Evolutionary conservation across 2,113 vertebrate genomes (phyloP), one percentile per base, ranked within the genome.

Genomic region (Pseudolaguvia tuberculata): DNA sequence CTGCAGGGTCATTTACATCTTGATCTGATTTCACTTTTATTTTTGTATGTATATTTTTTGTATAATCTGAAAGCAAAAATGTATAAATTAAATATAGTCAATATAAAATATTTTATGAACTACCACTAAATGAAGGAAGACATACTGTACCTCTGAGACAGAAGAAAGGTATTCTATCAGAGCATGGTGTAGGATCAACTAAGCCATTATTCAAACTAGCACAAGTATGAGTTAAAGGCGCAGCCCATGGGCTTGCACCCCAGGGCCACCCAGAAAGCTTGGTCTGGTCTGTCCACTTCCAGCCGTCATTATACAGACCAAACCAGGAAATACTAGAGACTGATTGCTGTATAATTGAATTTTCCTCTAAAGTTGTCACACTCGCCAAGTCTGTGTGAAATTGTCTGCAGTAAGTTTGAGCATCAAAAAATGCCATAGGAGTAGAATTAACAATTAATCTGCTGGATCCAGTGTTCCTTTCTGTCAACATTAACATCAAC

Each of bases 11-110:
- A 56, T 56, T 56, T 23, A 27, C 55, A 56, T 56, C 55, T 11
- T 56, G 55, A 56, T 25, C 14, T 1, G 65, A 10, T 59, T 69
- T 59, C 21, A 76, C 42, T 55, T 76, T 14, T 14, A 76, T 31
- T 9, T n/a, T 66, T n/a, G 69, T 21, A 13, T 51, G 15, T 56
- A 59, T 63, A 56, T 31, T 31, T 3, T 51, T 39, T 7, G 1
- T 14, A 45, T 5, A 10, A 15, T 57, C 73, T 76, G 73, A 2
- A 29, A 10, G 2, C 48, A 69, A 10, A 69, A 47, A 51, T 29
- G 50, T 45, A n/a, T n/a, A n/a, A n/a, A n/a, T n/a, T n/a, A n/a
- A n/a, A n/a, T n/a, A n/a, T n/a, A n/a, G n/a, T n/a, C n/a, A n/a
- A n/a, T n/a, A n/a, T n/a, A n/a, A n/a, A n/a, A n/a, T n/a, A n/a